Evolutionary conservation across 2,113 vertebrate genomes (phyloP), one percentile per base, ranked within the genome.

Genomic region (Phylloscopus trochiloides): DNA sequence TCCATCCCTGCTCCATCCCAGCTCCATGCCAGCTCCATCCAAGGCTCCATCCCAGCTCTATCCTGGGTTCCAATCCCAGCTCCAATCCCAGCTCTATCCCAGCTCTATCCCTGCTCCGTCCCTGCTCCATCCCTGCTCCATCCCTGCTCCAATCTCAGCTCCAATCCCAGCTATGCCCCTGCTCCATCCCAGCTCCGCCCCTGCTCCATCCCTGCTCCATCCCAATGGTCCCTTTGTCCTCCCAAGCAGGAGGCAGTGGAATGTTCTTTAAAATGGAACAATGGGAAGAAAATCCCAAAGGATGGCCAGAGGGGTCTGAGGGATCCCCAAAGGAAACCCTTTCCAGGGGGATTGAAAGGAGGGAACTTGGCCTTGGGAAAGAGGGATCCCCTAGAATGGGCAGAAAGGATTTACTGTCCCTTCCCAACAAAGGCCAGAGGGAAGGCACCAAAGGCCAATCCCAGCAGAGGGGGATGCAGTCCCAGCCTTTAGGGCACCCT

Each of bases 311-410:
- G 62, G 80, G 8, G n/a, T 38, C 40, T 24, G 80, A 72, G 29
- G 55, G 4, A 65, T 68, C 54, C 65, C 73, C 70, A 47, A 7
- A 34, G 29, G 52, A 78, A 84, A 59, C 25, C 38, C 36, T 13
- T 75, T 32, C 79, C 48, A 45, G 42, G 36, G 34, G 50, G 13
- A 74, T 5, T 10, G 17, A 40, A 17, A 26, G 34, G 22, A 77
- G 32, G 16, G 52, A 42, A 31, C 20, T 83, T 10, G 36, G 10
- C 36, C 36, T 36, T 36, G 36, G 36, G 36, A 36, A 36, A 36
- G 36, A 36, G 36, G 36, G 36, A 36, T 36, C 36, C 36, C 34
- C 10, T 5, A 6, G 3, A 58, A 42, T 0, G 3, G 45, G 24
- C 12, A 58, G 14, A 17, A 48, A 68, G 20, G 59, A 52, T 31